These are phyloP conservation scores for Cyphomyrmex costatus DNA, from an alignment of 1,140 invertebrate species.

Conservation along the genomic window DNA sequence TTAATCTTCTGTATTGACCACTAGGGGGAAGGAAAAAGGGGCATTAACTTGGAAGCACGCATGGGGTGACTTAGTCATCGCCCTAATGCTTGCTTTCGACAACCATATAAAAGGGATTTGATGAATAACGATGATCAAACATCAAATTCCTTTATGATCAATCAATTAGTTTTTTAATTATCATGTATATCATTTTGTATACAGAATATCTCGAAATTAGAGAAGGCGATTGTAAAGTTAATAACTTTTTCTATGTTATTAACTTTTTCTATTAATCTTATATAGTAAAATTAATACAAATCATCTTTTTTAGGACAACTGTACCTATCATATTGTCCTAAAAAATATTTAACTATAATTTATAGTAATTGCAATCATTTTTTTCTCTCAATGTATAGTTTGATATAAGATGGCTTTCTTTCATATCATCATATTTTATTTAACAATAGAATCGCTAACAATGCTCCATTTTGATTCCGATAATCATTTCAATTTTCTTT, in stretches of 20 bases:
- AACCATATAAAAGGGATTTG: conserved; percentile 45
- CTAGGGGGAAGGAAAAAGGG: background rate
- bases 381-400: no score
- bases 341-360: no score
- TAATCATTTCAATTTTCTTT: no score
- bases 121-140: conserved; percentile 37
- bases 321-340: no score
- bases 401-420: background rate
- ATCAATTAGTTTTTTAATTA: conserved; percentile 33
- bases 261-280: background rate
- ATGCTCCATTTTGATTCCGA: no score
- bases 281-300: no score
- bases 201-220: background rate
- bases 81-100: conserved; percentile 45
- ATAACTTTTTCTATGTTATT: background rate
- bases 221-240: background rate
- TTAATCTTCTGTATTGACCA: conserved; percentile 26
- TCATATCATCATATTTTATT: background rate
- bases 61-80: conserved; percentile 44
- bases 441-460: no score
- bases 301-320: no score
- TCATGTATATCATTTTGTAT: background rate
- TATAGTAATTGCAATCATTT: no score
- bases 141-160: conserved; percentile 15
- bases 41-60: conserved; percentile 25